Percentiles rank a stretch among this genome's conserved stretches.
phyloP scores from a whole-genome alignment of 2,113 vertebrate species.

The Camelus dromedarius region DNA sequence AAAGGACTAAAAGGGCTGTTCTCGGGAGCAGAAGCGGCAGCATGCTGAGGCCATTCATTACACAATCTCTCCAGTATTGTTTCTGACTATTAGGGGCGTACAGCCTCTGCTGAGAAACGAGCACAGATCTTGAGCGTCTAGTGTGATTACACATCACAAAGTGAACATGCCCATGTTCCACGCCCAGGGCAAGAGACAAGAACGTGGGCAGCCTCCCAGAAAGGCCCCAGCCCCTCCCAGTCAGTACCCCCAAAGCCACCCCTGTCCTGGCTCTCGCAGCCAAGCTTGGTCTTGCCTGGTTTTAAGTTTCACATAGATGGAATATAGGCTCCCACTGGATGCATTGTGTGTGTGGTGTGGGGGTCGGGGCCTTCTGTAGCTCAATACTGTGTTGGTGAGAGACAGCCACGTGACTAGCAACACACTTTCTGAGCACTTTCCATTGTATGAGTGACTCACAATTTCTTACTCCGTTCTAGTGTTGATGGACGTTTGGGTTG shows the following conservation, averaged over 20 bases:
- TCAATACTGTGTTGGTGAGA: rapidly evolving
- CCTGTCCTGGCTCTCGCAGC: not conserved
- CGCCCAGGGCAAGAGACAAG: not conserved
- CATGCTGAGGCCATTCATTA: not conserved
- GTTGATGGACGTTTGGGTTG: not conserved
- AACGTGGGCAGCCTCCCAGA: rapidly evolving
- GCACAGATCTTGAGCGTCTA: not conserved
- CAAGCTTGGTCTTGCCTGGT: not conserved
- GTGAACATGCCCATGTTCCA: not conserved
- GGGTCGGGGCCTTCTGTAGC: not conserved
- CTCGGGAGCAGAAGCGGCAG: not conserved
- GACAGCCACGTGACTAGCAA: not conserved
- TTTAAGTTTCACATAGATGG: not conserved
- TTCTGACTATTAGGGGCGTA: not conserved
- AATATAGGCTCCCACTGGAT: not conserved
- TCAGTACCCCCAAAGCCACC: not conserved
- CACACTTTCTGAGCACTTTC: not conserved
- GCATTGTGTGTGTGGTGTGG: rapidly evolving
- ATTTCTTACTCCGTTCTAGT: rapidly evolving
- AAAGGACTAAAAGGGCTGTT: not conserved
- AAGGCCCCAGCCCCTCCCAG: not conserved
- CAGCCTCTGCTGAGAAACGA: not conserved
- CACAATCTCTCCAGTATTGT: not conserved
- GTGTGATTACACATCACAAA: not conserved
- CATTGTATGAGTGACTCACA: not conserved